Base-by-base conservation (phyloP, 2,797 vertebrate genomes). In the Hydrolagus colliei region DNA sequence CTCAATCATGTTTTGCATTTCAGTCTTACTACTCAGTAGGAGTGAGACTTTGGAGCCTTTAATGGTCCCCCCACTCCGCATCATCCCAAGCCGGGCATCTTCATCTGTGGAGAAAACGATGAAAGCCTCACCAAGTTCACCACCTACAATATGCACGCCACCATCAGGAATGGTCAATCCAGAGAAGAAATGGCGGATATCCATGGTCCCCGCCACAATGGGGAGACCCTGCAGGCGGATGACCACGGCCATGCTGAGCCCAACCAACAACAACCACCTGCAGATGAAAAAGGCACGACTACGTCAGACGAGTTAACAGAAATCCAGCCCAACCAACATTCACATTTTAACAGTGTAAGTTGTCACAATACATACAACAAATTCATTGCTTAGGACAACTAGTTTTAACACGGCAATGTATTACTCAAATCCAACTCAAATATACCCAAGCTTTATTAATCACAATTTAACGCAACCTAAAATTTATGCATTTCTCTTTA, bases 101-200 rank as follows among this genome's bases (percentile, higher is more conserved):
- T 99, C 98, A 91, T 99, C 98, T 90, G 98, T 99, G 93, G 97
- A 97, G 91, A 99, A 99, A 94, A 99, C 98, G 93, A 99, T 99
- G 96, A 99, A 99, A 92, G 97, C 98, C 95, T 99, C 98, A 92
- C 98, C 98, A 93, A 98, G 97, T 92, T 99, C 98, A 93, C 98
- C 98, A 94, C 98, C 97, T 92, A 99, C 98, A 95, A 99, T 98
- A 96, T 99, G 98, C 91, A 99, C 96, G 91, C 98, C 98, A 94
- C 97, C 98, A 94, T 99, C 98, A 87, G 98, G 98, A 93, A 99
- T 99, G 94, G 96, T 99, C 92, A 99, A 96, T 95, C 98, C 98
- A 94, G 97, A 98, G 98, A 99, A 99, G 98, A 99, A 99, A 96
- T 99, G 98, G 90, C 98, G 96, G 96, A 99, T 99, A 96, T 99